Base-by-base conservation (phyloP, 1,140 invertebrate genomes). In the Drosophila ambigua region DNA sequence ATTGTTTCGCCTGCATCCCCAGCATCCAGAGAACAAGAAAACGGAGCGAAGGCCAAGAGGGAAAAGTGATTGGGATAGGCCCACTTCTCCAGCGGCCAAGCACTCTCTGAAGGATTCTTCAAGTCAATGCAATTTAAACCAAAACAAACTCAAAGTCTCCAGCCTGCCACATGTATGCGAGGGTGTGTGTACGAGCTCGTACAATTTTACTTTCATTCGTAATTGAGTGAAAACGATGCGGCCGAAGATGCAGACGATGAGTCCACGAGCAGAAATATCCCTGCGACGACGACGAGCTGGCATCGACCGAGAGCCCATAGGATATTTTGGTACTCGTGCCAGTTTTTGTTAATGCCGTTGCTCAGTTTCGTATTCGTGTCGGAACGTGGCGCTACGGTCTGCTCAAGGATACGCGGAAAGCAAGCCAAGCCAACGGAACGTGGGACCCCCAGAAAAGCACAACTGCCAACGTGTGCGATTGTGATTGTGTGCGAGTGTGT, bases 301-400 rank as follows among this genome's bases (percentile, higher is more conserved):
- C 68, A 77, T 77, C 74, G 74, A 77, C 73, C 74, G 69, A 72
- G 79, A 39, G 53, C 46, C 72, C 66, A 69, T 54, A 82, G 84
- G 79, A 88, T 23, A 74, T 88, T 88, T 83, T 75, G 76, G 69
- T 52, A 52, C 49, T 87, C 83, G 83, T 87, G 54, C 68, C 65
- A 71, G 20, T 73, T 87, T 83, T 87, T 87, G 84, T 75, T 61
- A 88, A 61, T 72, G 48, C 61, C 76, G 62, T 59, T 71, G 85
- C 90, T 91, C 90, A 91, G 90, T 91, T 91, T 91, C 83, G 83
- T 90, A 91, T 91, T 91, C 85, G 90, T 91, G 84, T 91, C 90
- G 83, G 90, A 90, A 91, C 90, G 90, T 91, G 82, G 61, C 90
- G 85, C 84, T 88, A 82, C 90, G 74, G 67, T 82, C 75, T 90